Evolutionary conservation across 2,888 invertebrate genomes (phyloP).

Genomic region (Brenthis daphne): DNA sequence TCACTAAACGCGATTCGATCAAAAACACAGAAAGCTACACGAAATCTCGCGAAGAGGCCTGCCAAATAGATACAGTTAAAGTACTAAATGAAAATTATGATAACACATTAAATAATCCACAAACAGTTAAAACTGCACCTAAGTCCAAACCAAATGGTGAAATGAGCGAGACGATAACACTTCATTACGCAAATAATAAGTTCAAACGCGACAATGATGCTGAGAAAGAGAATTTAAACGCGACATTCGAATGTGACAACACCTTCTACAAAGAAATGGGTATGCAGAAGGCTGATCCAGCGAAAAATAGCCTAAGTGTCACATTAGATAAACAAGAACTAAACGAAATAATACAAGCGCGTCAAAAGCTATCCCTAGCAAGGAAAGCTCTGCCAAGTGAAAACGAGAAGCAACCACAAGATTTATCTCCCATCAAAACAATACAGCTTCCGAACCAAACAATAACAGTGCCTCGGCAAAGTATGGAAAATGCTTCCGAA

Average conservation of each 20-base stretch:
- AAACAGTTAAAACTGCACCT: slow-evolving; percentile 49
- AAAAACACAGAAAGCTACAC: slow-evolving; percentile 71
- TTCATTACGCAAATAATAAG: slow-evolving; percentile 71
- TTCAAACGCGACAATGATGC: slow-evolving; percentile 61
- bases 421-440: slow-evolving; percentile 62
- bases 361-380: slow-evolving; percentile 72
- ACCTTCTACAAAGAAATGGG: slow-evolving; percentile 73
- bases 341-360: slow-evolving; percentile 75
- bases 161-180: slow-evolving; percentile 67
- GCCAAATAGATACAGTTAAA: slow-evolving; percentile 68
- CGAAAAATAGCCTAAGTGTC: slow-evolving; percentile 63
- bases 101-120: slow-evolving; percentile 44
- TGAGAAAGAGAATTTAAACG: slow-evolving; percentile 70
- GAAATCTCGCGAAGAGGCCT: slow-evolving; percentile 68
- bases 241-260: slow-evolving; percentile 67
- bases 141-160: slow-evolving; percentile 56
- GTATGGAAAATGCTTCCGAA: slow-evolving; percentile 73
- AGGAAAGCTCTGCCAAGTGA: slow-evolving; percentile 69
- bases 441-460: slow-evolving; percentile 73
- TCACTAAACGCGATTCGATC: slow-evolving; percentile 61
- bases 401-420: slow-evolving; percentile 60
- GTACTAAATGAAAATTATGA: slow-evolving; percentile 69
- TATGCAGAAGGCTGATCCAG: slow-evolving; percentile 56
- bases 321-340: slow-evolving; percentile 74
- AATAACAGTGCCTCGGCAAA: slow-evolving; percentile 69